Evolutionary conservation across 2,797 vertebrate species (phyloP).

Genomic region (Meda fulgida): DNA sequence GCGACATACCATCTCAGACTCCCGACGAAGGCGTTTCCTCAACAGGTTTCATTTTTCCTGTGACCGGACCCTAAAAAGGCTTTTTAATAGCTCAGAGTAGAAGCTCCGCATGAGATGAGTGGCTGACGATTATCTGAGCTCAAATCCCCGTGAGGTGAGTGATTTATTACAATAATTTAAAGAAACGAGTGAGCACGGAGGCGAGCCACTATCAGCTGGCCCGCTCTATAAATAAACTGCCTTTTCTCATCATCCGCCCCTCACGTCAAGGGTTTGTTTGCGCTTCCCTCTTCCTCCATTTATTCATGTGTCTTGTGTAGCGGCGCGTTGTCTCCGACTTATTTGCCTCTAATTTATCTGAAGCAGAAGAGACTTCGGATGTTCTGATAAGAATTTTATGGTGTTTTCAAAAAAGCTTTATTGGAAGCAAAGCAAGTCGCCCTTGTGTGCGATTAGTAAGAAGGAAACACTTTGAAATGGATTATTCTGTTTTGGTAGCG

Average conservation of each 20-base stretch:
- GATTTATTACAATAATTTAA: conserved; percentile 69
- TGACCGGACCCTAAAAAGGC: conserved; percentile 33
- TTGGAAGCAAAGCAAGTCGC: conserved; percentile 5
- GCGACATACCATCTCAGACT: neutral
- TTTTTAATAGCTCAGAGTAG: conserved; percentile 55
- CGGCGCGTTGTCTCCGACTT: conserved; percentile 17
- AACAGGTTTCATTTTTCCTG: neutral
- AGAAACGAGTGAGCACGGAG: conserved; percentile 51
- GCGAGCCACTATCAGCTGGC: conserved; percentile 55
- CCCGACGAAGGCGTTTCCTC: neutral
- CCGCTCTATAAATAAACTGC: conserved; percentile 73
- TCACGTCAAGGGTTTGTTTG: conserved; percentile 65
- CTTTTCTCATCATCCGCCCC: conserved; percentile 69
- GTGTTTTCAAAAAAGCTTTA: neutral
- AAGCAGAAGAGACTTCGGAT: conserved; percentile 4
- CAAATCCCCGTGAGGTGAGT: conserved; percentile 56
- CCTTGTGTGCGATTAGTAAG: neutral
- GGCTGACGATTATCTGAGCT: conserved; percentile 57
- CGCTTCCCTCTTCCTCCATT: conserved; percentile 59
- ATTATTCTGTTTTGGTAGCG: neutral
- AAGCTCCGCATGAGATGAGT: conserved; percentile 40
- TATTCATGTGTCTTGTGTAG: conserved; percentile 37
- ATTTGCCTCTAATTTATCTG: conserved; percentile 43
- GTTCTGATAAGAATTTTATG: conserved; percentile 30
- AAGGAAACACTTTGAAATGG: conserved; percentile 1